Conservation (phyloP, 2,113 vertebrate genomes). For the Alethe diademata region DNA sequence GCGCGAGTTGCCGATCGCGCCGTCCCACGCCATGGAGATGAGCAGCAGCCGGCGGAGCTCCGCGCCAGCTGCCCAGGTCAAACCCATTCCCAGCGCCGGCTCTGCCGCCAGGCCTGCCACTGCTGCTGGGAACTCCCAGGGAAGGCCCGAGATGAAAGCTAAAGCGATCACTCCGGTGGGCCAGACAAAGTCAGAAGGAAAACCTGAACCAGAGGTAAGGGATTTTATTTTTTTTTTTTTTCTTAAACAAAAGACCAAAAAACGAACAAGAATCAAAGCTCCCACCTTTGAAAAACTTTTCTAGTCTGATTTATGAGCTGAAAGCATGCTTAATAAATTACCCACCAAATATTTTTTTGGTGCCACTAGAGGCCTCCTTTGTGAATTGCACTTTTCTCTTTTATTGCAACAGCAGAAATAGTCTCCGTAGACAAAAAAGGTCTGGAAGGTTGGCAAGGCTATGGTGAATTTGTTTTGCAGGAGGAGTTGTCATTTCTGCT, state of each 20-base stretch:
- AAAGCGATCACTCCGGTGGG: conserved; percentile 52
- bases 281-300: not conserved
- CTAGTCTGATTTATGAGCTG: not conserved
- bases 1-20: conserved; percentile 90
- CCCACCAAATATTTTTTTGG: not conserved
- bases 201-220: conserved; percentile 77
- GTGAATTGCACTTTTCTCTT: not conserved
- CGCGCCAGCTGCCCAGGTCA: conserved; percentile 78
- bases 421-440: not conserved
- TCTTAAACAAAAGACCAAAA: not conserved
- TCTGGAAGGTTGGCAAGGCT: not conserved
- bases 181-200: conserved; percentile 68
- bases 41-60: conserved; percentile 68
- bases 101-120: conserved; percentile 34
- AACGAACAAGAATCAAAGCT: not conserved
- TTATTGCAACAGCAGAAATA: not conserved
- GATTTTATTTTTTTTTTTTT: too few relatives aligned
- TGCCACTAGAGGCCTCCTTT: conserved; percentile 15
- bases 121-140: conserved; percentile 56
- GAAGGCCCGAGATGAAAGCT: conserved; percentile 69
- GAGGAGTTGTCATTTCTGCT: rapidly evolving
- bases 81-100: conserved; percentile 67
- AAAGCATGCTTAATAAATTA: not conserved
- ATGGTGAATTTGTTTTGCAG: not conserved
- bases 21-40: conserved; percentile 73